phyloP scores from a whole-genome alignment of 2,797 vertebrate species.

The Hybognathus amarus region DNA sequence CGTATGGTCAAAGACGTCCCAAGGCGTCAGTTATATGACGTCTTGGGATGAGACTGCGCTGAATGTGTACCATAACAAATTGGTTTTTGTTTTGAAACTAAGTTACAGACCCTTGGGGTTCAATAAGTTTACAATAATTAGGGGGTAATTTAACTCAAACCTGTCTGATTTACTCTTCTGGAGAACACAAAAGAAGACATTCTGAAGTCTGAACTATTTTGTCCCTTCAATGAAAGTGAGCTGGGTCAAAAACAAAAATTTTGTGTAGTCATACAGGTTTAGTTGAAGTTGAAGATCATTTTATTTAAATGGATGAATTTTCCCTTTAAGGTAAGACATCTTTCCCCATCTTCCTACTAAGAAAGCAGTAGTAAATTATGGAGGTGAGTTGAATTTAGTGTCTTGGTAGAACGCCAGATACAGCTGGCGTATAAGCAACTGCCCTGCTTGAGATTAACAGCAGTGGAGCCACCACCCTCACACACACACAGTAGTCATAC shows the following conservation, averaged over 20 bases:
- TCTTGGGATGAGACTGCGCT: too few species aligned
- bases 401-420: constrained; percentile 66
- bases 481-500: not conserved
- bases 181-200: not conserved
- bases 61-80: not conserved
- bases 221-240: not conserved
- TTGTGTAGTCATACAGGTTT: not conserved
- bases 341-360: constrained; percentile 27
- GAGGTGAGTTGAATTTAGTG: constrained; percentile 58
- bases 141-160: not conserved
- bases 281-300: not conserved
- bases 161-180: not conserved
- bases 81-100: not conserved
- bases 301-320: not conserved
- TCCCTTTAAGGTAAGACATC: not conserved
- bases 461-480: constrained; percentile 43
- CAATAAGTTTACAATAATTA: not conserved
- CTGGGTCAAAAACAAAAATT: not conserved
- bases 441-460: constrained; percentile 69
- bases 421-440: constrained; percentile 65
- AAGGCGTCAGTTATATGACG: too few species aligned
- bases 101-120: not conserved
- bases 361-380: constrained; percentile 70
- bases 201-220: not conserved
- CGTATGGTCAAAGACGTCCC: too few species aligned